A percentile compares a stretch with the other conserved stretches of the same genome.
Conservation (phyloP, 2,797 vertebrate species). For the Aselliscus stoliczkanus region DNA sequence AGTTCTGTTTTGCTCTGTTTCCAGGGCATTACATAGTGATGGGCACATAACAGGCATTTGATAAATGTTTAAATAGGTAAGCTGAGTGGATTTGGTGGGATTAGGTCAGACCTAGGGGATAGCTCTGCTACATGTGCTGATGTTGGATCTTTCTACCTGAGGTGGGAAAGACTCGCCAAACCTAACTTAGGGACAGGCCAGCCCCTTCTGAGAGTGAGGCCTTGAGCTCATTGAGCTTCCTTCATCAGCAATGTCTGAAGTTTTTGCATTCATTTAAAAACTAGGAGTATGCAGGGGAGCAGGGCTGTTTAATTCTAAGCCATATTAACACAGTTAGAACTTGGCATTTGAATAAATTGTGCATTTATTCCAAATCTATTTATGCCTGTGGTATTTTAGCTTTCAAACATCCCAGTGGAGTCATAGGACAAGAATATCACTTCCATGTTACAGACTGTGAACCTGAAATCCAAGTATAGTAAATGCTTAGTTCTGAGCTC, state of each 20-base stretch:
- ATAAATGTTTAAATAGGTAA: not conserved
- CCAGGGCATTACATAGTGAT: not conserved
- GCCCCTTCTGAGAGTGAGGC: not conserved
- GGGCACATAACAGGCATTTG: not conserved
- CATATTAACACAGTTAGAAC: not conserved
- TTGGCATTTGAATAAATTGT: not conserved
- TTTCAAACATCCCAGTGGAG: not conserved
- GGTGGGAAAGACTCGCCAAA: not conserved
- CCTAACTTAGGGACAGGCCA: not conserved
- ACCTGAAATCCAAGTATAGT: not conserved
- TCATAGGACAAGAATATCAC: not conserved
- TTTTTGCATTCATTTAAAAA: not conserved
- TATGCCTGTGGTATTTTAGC: not conserved
- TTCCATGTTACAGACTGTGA: not conserved
- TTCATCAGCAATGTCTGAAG: not conserved
- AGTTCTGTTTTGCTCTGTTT: not conserved
- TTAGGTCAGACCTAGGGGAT: not conserved
- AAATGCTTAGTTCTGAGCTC: not conserved
- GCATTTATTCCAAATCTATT: slow-evolving; percentile 12
- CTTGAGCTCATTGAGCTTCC: not conserved
- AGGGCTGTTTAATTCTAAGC: not conserved
- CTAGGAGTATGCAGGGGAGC: not conserved
- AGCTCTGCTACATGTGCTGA: not conserved
- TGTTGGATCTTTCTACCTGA: not conserved
- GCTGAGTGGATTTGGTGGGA: not conserved